Conservation (phyloP, 2,113 vertebrate species). For the Ardeotis arabs region DNA sequence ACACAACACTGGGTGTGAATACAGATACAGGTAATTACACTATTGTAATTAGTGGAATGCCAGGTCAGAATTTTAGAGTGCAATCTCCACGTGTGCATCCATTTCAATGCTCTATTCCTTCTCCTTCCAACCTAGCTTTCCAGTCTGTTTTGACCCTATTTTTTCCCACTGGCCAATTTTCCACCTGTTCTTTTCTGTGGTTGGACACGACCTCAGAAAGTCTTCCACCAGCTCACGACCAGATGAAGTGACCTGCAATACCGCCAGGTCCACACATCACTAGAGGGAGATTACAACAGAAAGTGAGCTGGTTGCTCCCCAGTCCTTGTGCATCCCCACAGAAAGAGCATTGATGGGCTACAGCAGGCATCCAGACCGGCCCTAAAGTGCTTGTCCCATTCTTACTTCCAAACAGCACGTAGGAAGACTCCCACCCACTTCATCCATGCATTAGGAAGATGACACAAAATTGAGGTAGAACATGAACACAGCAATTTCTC, state of each 20-base stretch:
- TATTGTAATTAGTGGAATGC: neutral
- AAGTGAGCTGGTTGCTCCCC: neutral
- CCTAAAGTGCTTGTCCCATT: neutral
- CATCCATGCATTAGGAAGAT: neutral
- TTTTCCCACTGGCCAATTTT: neutral
- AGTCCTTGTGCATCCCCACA: neutral
- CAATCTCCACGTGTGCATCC: neutral
- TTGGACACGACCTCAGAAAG: neutral
- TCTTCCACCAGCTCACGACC: neutral
- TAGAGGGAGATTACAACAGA: neutral
- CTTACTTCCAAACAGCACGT: rapidly evolving
- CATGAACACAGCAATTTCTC: neutral
- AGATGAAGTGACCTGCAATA: neutral
- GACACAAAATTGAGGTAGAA: neutral
- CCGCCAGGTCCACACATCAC: neutral
- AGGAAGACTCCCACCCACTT: neutral
- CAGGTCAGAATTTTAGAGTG: neutral
- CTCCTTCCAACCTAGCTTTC: neutral
- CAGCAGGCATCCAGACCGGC: neutral
- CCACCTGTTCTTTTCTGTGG: neutral
- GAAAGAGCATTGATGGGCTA: neutral
- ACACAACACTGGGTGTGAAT: neutral
- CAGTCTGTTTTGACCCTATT: neutral
- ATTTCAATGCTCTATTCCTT: neutral
- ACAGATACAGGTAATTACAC: neutral